phyloP scores from a whole-genome alignment of 92 coral and sea anemone species.

The Palythoa grandiflora region DNA sequence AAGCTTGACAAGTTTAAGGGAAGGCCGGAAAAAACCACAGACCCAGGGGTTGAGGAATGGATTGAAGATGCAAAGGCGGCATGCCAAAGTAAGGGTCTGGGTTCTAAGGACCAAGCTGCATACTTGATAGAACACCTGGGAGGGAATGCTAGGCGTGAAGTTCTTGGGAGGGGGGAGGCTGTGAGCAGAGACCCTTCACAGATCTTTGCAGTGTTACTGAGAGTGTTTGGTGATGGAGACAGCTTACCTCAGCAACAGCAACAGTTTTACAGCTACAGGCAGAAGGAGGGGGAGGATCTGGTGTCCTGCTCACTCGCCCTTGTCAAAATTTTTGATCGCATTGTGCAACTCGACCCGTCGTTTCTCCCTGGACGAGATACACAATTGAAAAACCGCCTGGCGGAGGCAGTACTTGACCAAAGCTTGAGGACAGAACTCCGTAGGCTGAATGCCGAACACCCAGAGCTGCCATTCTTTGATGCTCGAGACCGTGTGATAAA shows the following conservation, averaged over 20 bases:
- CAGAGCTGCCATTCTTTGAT: conserved; percentile 69
- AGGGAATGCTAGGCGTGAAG: conserved; percentile 53
- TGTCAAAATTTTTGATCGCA: conserved; percentile 59
- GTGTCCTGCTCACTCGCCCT: conserved; percentile 55
- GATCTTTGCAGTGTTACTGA: conserved; percentile 52
- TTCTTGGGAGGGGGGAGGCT: conserved; percentile 57
- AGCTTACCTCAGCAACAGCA: conserved; percentile 67
- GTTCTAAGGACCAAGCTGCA: conserved; percentile 41
- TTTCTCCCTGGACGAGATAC: conserved; percentile 60
- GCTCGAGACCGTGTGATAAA: conserved; percentile 65
- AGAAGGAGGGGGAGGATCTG: conserved; percentile 63
- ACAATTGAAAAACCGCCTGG: conserved; percentile 64
- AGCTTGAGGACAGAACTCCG: conserved; percentile 59
- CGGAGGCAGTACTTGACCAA: conserved; percentile 60
- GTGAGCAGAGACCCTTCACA: conserved; percentile 58
- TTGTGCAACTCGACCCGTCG: conserved; percentile 57
- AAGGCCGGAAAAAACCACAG: too few relatives aligned
- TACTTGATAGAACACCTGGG: conserved; percentile 50
- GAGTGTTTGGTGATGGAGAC: conserved; percentile 68
- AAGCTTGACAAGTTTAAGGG: too few relatives aligned
- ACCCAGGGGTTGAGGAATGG: too few relatives aligned
- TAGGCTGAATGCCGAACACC: conserved; percentile 68
- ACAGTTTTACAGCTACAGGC: conserved; percentile 62
- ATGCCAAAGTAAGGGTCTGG: conserved; percentile 47
- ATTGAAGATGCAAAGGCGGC: conserved; percentile 35